A percentile compares a stretch with the other conserved stretches of the same genome.
Evolutionary conservation across 2,113 vertebrate genomes (phyloP).

Genomic region (Dendropsophus ebraccatus): DNA sequence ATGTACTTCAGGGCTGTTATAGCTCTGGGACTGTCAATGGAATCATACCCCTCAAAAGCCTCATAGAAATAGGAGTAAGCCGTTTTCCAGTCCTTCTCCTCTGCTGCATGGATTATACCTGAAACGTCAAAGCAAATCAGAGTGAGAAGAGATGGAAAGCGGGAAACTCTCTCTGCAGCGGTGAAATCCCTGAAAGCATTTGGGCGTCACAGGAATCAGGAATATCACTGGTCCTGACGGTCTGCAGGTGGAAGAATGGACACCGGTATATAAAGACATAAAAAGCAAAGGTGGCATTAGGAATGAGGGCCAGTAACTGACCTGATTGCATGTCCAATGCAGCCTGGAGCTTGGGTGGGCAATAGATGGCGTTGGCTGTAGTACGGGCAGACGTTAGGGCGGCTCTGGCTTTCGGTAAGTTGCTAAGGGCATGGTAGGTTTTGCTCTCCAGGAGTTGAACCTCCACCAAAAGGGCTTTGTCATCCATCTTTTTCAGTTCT

Average conservation of each 20-base stretch:
- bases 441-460: conserved; percentile 98
- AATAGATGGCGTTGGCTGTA: conserved; percentile 98
- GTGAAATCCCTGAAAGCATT: neutral
- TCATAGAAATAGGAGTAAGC: conserved; percentile 99
- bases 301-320: conserved; percentile 61
- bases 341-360: conserved; percentile 96
- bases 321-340: conserved; percentile 99
- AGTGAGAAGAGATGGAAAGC: neutral
- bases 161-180: neutral
- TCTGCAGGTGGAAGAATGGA: neutral
- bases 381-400: conserved; percentile 97
- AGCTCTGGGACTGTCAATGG: conserved; percentile 92
- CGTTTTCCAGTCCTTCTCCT: conserved; percentile 99
- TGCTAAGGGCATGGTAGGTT: conserved; percentile 97
- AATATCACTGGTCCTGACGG: neutral
- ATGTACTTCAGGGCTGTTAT: conserved; percentile 98
- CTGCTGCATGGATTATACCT: conserved; percentile 98
- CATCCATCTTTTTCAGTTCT: conserved; percentile 99
- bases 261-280: neutral
- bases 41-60: conserved; percentile 98
- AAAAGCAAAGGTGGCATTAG: too few relatives aligned
- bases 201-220: neutral
- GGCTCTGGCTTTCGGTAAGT: conserved; percentile 96
- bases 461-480: conserved; percentile 97
- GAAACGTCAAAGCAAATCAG: conserved; percentile 11